A percentile compares a stretch with the other conserved stretches of the same genome.
Evolutionary conservation across 2,797 vertebrate genomes (phyloP).

Genomic region (Enteromius treurensis): DNA sequence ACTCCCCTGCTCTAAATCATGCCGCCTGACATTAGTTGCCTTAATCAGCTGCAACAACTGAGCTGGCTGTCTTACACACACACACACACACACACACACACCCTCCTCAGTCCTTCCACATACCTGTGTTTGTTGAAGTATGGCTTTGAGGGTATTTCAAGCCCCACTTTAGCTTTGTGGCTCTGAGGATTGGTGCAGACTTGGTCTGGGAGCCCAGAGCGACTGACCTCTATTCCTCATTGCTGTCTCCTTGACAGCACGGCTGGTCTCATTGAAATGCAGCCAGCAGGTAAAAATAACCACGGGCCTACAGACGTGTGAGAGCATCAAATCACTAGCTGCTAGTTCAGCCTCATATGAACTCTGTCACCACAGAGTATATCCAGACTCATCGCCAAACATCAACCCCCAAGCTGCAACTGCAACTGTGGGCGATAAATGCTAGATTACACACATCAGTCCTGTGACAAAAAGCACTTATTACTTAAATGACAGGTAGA

Average conservation of each 20-base stretch:
- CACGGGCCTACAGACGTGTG: constrained; percentile 35
- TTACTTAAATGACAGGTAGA: constrained; percentile 10
- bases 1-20: constrained; percentile 22
- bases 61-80: neutral
- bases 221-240: constrained; percentile 56
- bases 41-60: constrained; percentile 26
- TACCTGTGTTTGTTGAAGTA: constrained; percentile 8
- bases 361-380: constrained; percentile 40
- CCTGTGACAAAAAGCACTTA: constrained; percentile 12
- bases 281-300: constrained; percentile 57
- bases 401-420: neutral
- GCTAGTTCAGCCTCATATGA: constrained; percentile 37
- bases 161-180: constrained; percentile 35
- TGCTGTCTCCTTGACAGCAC: constrained; percentile 56
- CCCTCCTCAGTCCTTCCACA: neutral
- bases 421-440: constrained; percentile 17
- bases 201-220: constrained; percentile 38
- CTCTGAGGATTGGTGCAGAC: constrained; percentile 37
- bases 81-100: neutral
- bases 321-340: constrained; percentile 47
- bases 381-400: neutral
- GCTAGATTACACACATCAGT: constrained; percentile 15
- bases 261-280: constrained; percentile 56
- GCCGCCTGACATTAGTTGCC: constrained; percentile 22
- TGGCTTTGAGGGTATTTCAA: constrained; percentile 14